Evolutionary conservation across 2,113 vertebrate species (phyloP).

Genomic region (Pitta sordida): DNA sequence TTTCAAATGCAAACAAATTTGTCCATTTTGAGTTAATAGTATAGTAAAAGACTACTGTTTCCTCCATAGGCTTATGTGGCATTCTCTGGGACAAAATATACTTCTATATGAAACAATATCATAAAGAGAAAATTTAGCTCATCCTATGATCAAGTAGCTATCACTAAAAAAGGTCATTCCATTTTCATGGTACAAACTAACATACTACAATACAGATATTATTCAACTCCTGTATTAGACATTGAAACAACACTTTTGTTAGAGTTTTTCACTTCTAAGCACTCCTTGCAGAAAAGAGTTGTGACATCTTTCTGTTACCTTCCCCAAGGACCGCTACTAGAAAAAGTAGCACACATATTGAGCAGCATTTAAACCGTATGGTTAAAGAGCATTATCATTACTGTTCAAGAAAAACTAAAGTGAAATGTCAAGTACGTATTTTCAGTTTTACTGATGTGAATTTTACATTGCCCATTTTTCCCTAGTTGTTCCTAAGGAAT

Average conservation of each 20-base stretch:
- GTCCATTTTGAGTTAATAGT: background rate
- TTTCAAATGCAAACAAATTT: background rate
- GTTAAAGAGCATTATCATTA: background rate
- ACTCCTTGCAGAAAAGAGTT: background rate
- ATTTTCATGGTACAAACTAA: background rate
- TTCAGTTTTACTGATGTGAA: background rate
- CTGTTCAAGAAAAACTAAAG: background rate
- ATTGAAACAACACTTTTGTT: background rate
- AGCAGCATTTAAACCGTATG: background rate
- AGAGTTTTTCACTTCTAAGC: background rate
- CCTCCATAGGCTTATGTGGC: background rate
- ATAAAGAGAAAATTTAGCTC: background rate
- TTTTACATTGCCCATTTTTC: background rate
- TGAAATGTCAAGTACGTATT: background rate
- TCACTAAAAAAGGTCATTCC: background rate
- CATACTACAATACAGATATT: background rate
- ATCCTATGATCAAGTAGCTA: background rate
- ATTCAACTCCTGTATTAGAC: background rate
- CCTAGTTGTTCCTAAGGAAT: background rate
- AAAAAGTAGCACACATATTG: background rate
- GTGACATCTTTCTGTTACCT: background rate
- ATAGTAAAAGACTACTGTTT: background rate
- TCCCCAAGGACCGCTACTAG: background rate
- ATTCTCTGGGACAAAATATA: background rate
- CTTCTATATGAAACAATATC: background rate